Evolutionary conservation across 2,888 invertebrate genomes (phyloP).

Genomic region (Agrilus cyanescens): DNA sequence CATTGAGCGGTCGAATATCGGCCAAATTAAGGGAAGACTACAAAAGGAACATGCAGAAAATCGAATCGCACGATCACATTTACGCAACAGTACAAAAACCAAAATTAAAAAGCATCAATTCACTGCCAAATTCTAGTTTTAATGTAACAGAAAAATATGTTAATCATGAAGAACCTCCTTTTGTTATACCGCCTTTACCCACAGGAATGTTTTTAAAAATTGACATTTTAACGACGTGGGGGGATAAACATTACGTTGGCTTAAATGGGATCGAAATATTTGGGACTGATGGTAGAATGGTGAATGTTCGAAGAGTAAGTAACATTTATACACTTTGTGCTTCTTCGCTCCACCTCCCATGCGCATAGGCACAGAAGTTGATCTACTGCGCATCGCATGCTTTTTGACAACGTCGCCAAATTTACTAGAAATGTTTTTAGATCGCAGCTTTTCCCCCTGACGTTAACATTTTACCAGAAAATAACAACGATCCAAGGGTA

Average conservation of each 20-base stretch:
- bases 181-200: slow-evolving; percentile 67
- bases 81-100: no score
- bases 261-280: slow-evolving; percentile 70
- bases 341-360: no score
- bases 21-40: no score
- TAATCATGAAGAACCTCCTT: slow-evolving; percentile 24
- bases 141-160: slow-evolving; percentile 1
- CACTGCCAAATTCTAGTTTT: no score
- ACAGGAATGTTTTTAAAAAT: slow-evolving; percentile 52
- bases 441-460: slow-evolving; percentile 44
- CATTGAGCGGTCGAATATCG: no score
- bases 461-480: slow-evolving; percentile 54
- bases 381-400: no score
- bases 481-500: slow-evolving; percentile 48
- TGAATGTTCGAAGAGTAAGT: slow-evolving; percentile 48
- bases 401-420: neutral
- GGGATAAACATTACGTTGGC: slow-evolving; percentile 67
- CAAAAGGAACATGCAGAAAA: no score
- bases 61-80: no score
- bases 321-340: no score
- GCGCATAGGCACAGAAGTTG: no score
- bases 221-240: slow-evolving; percentile 65
- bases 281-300: slow-evolving; percentile 46
- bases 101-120: no score
- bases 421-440: slow-evolving; percentile 24